These are phyloP conservation scores for Phorcus lineatus DNA, from an alignment of 2,888 invertebrate species.

Conservation along the genomic window DNA sequence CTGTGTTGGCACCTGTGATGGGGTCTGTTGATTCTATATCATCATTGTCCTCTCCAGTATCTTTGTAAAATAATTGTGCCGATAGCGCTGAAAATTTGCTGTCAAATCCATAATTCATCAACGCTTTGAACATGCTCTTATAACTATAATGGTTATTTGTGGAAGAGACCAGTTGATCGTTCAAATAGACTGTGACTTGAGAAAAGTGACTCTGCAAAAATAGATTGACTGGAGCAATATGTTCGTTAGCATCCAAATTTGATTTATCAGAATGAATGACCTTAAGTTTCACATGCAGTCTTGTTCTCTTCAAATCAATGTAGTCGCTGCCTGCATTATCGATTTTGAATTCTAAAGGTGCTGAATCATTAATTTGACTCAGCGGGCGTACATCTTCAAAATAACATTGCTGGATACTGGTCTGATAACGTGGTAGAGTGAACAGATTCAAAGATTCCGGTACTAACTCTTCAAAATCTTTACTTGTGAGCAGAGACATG, in stretches of 20 bases:
- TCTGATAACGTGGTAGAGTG: slow-evolving; percentile 9
- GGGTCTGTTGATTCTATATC: slow-evolving; percentile 11
- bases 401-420: not conserved
- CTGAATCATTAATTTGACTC: slow-evolving; percentile 12
- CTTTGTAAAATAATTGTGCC: slow-evolving; percentile 12
- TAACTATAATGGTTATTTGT: slow-evolving; percentile 13
- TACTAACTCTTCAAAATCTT: slow-evolving; percentile 1
- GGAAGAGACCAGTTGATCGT: slow-evolving; percentile 6
- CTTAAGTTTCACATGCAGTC: not conserved
- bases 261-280: slow-evolving; percentile 1
- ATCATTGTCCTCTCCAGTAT: not conserved
- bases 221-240: slow-evolving; percentile 3
- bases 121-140: slow-evolving; percentile 3
- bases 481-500: not conserved
- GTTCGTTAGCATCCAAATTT: not conserved
- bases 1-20: not conserved
- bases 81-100: not conserved
- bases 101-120: not conserved
- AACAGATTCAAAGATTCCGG: not conserved
- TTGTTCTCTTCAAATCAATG: slow-evolving; percentile 1
- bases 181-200: not conserved
- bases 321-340: slow-evolving; percentile 7
- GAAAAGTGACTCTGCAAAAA: not conserved
- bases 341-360: not conserved
- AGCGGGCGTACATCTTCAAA: slow-evolving; percentile 9